Base-by-base conservation (phyloP, 2,888 invertebrate genomes). In the Keiferia lycopersicella region DNA sequence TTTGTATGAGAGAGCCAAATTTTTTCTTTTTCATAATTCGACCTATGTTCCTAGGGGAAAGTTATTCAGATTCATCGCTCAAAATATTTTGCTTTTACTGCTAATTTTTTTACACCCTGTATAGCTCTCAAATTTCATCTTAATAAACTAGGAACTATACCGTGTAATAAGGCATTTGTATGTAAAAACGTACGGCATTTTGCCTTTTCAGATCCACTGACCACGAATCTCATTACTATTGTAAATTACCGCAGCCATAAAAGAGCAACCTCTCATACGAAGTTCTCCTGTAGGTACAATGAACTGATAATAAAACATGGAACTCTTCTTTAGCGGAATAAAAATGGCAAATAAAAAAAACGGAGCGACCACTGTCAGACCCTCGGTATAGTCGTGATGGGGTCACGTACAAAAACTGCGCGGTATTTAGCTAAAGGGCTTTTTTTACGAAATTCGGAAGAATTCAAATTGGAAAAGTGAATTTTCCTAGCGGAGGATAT, bases 361-460 rank as follows among this genome's bases (percentile, higher is more conserved):
- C 73, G 69, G 71, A 74, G 72, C 68, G 70, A 62, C 64, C 72
- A 71, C 63, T 67, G 26, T 34, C 62, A 66, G 68, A 72, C 72
- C 83, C 80, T 61, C 68, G 80, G 79, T 80, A 79, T 70, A 75
- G 72, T 72, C 26, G 77, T 82, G 84, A 85, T 85, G 87, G 85
- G 85, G 81, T 87, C 89, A 90, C 90, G 90, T 89, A 82, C 78
- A 66, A 74, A 66, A 88, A 86, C 77, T 87, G 88, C 85, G 77
- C 80, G 81, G 86, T 88, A 87, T 88, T 90, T 90, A 88, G 82
- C 78, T 70, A 76, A 81, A 81, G 78, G 79, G 78, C 77, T 75
- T 75, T 75, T 75, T 73, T 74, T 69, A 68, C 76, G 74, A 80
- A 81, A 81, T 83, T 80, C 73, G 77, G n/a, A n/a, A 71, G 72